A percentile compares a stretch with the other conserved stretches of the same genome.
Evolutionary conservation across 2,797 vertebrate genomes (phyloP).

Genomic region (Anabas testudineus): DNA sequence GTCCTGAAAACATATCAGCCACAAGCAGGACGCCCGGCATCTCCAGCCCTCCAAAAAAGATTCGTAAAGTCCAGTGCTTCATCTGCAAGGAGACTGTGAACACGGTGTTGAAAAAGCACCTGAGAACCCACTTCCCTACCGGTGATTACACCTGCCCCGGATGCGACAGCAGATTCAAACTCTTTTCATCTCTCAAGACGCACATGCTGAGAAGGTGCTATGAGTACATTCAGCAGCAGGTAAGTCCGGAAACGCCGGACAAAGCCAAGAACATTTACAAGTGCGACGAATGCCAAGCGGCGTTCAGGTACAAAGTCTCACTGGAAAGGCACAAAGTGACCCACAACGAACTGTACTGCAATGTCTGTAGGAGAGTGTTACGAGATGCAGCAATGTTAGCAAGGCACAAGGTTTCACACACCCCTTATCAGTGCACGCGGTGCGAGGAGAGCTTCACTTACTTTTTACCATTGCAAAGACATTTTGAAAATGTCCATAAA

Average conservation of each 20-base stretch:
- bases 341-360: constrained; percentile 70
- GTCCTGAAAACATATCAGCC: not conserved
- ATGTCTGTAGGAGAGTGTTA: constrained; percentile 66
- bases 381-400: constrained; percentile 42
- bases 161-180: constrained; percentile 56
- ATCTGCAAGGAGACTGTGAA: constrained; percentile 60
- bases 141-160: constrained; percentile 61
- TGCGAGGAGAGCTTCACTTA: constrained; percentile 63
- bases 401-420: constrained; percentile 71
- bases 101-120: constrained; percentile 49
- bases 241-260: constrained; percentile 19
- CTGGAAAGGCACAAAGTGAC: constrained; percentile 64
- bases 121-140: constrained; percentile 70
- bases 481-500: constrained; percentile 62
- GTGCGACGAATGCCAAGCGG: constrained; percentile 60
- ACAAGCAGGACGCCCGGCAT: not conserved
- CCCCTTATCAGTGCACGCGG: constrained; percentile 64
- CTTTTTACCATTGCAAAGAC: constrained; percentile 60
- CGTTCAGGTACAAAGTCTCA: constrained; percentile 60
- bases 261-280: constrained; percentile 35
- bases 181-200: constrained; percentile 43
- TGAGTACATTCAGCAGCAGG: constrained; percentile 43
- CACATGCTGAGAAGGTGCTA: constrained; percentile 69
- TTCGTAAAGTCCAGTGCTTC: constrained; percentile 42
- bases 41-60: not conserved